Evolutionary conservation across 1,140 invertebrate genomes (phyloP), one percentile per base, ranked within the genome.

Genomic region (Atta cephalotes): DNA sequence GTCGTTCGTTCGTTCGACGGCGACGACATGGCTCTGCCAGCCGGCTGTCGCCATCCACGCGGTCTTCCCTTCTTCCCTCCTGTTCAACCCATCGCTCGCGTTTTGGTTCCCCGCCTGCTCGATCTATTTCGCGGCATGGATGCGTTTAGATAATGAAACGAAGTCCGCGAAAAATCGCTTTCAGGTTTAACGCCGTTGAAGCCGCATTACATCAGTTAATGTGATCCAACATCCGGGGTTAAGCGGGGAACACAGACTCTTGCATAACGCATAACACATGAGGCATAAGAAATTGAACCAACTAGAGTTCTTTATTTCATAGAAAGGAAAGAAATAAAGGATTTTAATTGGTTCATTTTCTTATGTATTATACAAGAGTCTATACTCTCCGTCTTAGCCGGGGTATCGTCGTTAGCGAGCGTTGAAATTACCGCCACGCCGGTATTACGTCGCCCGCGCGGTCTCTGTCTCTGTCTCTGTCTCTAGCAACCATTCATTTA

Each of bases 1-100:
- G 63, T 62, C 86, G 78, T 86, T 88, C 86, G 85, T 79, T 82
- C 80, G 68, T 82, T 72, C 68, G 80, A 72, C 88, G 89, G 89
- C 89, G 89, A 90, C 89, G 89, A 87, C 89, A 66, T 76, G 89
- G 62, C 88, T 89, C 74, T 87, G 85, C 88, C 70, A 81, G 62
- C 85, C 70, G 72, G 60, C 79, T 89, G 88, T 90, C 88, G 87
- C 81, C 85, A 84, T 88, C 85, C 79, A 65, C 78, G 51, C 86
- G 62, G 78, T 56, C 80, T 51, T 72, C 35, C 65, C n/a, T n/a
- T 68, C n/a, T 35, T 18, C 31, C 9, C 14, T 2, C 28, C 28
- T 28, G 2, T 5, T 10, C 62, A 72, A 65, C 60, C n/a, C 74
- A 58, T 53, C 60, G 62, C n/a, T 56, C 68, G 53, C 63, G 70